These are phyloP conservation scores for Chloroclysta siterata DNA, from an alignment of 2,888 invertebrate species.

Conservation along the genomic window DNA sequence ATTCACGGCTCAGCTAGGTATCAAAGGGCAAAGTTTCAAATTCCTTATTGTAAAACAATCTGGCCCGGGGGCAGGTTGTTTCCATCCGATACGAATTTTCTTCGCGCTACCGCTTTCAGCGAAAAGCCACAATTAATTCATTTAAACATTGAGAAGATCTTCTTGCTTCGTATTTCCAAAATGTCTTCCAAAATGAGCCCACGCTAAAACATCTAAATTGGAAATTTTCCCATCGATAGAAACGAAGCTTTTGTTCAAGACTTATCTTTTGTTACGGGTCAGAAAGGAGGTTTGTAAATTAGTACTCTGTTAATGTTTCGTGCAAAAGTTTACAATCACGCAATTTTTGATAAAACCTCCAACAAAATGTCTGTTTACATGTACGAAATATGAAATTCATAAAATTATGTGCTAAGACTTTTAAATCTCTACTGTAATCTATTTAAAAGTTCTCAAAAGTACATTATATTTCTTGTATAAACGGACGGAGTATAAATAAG, in stretches of 20 bases:
- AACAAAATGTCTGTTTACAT: not conserved
- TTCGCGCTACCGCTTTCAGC: constrained; percentile 45
- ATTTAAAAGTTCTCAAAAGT: constrained; percentile 5
- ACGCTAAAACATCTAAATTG: constrained; percentile 40
- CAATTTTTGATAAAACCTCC: constrained; percentile 9
- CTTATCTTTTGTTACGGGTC: constrained; percentile 19
- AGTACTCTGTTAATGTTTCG: constrained; percentile 8
- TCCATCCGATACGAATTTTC: constrained; percentile 57
- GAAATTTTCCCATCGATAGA: constrained; percentile 38
- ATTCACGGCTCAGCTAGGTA: constrained; percentile 4
- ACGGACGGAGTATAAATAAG: constrained; percentile 29
- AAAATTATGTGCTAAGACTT: no score
- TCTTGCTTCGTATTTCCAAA: constrained; percentile 45
- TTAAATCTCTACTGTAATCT: constrained; percentile 2
- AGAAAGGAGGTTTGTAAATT: constrained; percentile 26
- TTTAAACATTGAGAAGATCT: constrained; percentile 48
- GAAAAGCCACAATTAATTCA: constrained; percentile 68
- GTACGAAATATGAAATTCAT: not conserved
- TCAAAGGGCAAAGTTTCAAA: constrained; percentile 47
- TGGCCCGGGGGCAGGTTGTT: constrained; percentile 59
- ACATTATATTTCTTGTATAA: constrained; percentile 15
- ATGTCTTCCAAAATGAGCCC: constrained; percentile 40
- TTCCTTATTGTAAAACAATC: constrained; percentile 59
- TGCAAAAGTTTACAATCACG: constrained; percentile 8
- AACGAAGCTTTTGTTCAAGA: constrained; percentile 36